A percentile compares a stretch with the other conserved stretches of the same genome.
phyloP scores from a whole-genome alignment of 2,113 vertebrate species.

The Podilymbus podiceps region DNA sequence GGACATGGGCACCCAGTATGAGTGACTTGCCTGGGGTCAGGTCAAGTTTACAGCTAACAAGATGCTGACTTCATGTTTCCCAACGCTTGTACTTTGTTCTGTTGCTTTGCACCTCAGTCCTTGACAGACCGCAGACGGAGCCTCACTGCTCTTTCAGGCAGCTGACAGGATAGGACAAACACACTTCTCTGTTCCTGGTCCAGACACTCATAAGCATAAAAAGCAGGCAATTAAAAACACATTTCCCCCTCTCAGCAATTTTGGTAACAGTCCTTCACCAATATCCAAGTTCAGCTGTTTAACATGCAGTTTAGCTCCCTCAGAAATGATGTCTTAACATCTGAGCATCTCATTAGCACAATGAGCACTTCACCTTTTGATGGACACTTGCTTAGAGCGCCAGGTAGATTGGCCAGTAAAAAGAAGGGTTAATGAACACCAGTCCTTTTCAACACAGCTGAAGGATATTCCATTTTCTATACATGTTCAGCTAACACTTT shows the following conservation, averaged over 20 bases:
- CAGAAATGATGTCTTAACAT: not conserved
- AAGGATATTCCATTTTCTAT: not conserved
- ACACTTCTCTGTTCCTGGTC: not conserved
- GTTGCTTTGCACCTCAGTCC: not conserved
- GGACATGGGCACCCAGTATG: fast-evolving
- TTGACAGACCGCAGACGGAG: not conserved
- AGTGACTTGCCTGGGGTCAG: not conserved
- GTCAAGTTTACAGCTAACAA: not conserved
- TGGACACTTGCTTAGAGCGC: not conserved
- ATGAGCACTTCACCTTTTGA: not conserved
- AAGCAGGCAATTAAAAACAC: not conserved
- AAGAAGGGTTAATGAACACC: not conserved
- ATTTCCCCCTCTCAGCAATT: not conserved
- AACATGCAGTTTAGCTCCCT: not conserved
- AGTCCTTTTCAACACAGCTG: not conserved
- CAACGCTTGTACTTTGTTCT: not conserved
- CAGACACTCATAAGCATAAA: not conserved
- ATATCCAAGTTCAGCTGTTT: not conserved
- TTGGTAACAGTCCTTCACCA: not conserved
- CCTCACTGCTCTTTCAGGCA: fast-evolving
- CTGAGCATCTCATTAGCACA: not conserved
- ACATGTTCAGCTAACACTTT: not conserved
- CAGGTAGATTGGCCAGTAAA: not conserved
- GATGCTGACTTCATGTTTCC: not conserved
- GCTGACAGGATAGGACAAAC: not conserved